A percentile compares a stretch with the other conserved stretches of the same genome.
Evolutionary conservation across 2,797 vertebrate genomes (phyloP).

Genomic region (Myotis pilosus): DNA sequence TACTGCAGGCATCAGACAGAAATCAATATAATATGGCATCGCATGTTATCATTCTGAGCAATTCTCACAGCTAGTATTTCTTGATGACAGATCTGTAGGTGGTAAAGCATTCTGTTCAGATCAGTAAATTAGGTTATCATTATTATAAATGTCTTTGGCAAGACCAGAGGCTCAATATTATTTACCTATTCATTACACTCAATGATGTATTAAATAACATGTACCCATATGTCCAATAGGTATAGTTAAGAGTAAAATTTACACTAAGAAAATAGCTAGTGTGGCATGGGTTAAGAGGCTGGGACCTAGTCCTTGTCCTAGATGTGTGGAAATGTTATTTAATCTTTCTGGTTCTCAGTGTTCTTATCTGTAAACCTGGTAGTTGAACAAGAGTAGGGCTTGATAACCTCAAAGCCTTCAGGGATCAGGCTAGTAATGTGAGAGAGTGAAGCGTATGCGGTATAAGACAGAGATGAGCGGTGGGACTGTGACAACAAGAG

Average conservation of each 20-base stretch:
- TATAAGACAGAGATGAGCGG: not conserved
- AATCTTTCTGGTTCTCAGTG: not conserved
- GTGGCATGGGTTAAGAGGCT: not conserved
- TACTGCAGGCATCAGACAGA: not conserved
- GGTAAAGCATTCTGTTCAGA: constrained; percentile 19
- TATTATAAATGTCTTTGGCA: constrained; percentile 35
- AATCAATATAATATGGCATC: not conserved
- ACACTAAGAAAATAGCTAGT: not conserved
- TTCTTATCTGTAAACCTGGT: constrained; percentile 15
- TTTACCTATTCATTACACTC: constrained; percentile 28
- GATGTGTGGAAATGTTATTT: not conserved
- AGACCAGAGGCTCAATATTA: constrained; percentile 10
- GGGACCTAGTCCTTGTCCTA: not conserved
- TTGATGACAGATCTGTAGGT: constrained; percentile 29
- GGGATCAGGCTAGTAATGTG: not conserved
- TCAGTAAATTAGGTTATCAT: constrained; percentile 22
- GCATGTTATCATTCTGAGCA: not conserved
- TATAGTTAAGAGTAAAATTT: not conserved
- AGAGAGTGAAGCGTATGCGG: not conserved
- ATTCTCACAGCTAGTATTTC: not conserved
- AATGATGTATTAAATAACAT: not conserved
- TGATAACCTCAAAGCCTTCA: not conserved
- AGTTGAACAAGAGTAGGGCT: not conserved
- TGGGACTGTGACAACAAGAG: not conserved
- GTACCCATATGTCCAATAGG: not conserved